Evolutionary conservation across 1,140 invertebrate species (phyloP).

Genomic region (Trichonephila clavipes): DNA sequence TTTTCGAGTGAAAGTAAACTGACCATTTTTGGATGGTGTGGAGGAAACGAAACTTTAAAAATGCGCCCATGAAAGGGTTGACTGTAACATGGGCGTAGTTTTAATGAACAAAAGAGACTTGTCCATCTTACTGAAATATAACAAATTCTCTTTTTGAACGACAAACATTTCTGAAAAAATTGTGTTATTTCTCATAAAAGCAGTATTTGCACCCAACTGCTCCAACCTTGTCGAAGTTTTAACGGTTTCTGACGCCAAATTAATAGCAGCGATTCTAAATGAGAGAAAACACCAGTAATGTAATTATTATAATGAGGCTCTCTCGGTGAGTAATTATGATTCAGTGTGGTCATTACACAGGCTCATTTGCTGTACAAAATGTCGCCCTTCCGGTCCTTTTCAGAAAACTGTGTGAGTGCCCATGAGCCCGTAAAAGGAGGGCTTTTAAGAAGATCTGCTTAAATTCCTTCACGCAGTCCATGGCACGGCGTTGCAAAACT

Average conservation of each 20-base stretch:
- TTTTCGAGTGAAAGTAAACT: too few species aligned
- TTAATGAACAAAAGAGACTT: too few species aligned
- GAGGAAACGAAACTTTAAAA: too few species aligned
- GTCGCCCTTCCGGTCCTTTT: neutral
- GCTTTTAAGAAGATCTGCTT: neutral
- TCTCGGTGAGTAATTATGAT: neutral
- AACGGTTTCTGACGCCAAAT: neutral
- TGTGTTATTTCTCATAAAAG: neutral
- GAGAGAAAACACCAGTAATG: constrained; percentile 12
- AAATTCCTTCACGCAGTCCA: neutral
- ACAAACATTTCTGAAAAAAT: neutral
- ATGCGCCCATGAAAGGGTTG: too few species aligned
- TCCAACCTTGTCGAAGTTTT: neutral
- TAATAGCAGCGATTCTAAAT: constrained; percentile 14
- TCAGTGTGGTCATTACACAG: neutral
- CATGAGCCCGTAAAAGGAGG: neutral
- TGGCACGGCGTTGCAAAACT: too few species aligned
- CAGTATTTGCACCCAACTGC: neutral
- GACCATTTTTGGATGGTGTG: too few species aligned
- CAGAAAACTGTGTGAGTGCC: neutral
- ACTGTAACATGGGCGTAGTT: too few species aligned
- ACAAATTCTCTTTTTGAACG: too few species aligned
- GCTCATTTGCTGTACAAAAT: neutral
- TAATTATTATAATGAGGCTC: constrained; percentile 4
- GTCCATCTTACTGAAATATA: too few species aligned